Conservation (phyloP, 1,140 invertebrate genomes). For the Berghia stephanieae region DNA sequence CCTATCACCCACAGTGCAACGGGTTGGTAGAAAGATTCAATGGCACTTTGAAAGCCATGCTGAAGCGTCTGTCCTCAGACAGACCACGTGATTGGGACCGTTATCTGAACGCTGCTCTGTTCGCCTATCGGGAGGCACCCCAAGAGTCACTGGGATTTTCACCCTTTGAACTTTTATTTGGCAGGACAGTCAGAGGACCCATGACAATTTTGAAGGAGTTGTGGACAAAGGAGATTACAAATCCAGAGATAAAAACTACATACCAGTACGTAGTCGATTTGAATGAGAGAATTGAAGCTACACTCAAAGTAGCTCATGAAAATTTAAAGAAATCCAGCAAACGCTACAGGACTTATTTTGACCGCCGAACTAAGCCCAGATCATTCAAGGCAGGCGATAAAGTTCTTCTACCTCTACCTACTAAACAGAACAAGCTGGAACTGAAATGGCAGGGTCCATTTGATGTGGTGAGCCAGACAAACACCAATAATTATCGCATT, state of each 20-base stretch:
- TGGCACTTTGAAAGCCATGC: conserved; percentile 34
- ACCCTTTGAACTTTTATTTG: conserved; percentile 53
- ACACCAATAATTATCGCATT: background rate
- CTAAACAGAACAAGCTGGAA: conserved; percentile 34
- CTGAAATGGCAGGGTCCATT: conserved; percentile 36
- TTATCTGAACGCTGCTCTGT: too few relatives aligned
- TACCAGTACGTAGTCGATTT: conserved; percentile 46
- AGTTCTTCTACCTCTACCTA: conserved; percentile 33
- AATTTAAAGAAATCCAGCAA: background rate
- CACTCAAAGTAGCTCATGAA: conserved; percentile 29
- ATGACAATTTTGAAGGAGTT: conserved; percentile 41
- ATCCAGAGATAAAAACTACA: conserved; percentile 35
- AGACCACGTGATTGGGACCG: conserved; percentile 55
- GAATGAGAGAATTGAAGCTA: conserved; percentile 28
- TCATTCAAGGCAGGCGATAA: conserved; percentile 34
- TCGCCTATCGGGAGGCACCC: too few relatives aligned
- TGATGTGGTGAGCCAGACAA: background rate
- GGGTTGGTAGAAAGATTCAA: too few relatives aligned
- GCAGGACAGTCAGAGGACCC: conserved; percentile 43
- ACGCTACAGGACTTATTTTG: too few relatives aligned
- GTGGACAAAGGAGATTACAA: conserved; percentile 39
- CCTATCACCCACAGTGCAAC: conserved; percentile 36
- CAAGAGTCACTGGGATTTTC: conserved; percentile 44
- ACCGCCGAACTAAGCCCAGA: conserved; percentile 20
- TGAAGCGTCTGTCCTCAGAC: conserved; percentile 48